Percentiles rank a stretch among this genome's conserved stretches.
phyloP scores from a whole-genome alignment of 2,888 invertebrate genomes.

The Drosophila pseudotalamancana region DNA sequence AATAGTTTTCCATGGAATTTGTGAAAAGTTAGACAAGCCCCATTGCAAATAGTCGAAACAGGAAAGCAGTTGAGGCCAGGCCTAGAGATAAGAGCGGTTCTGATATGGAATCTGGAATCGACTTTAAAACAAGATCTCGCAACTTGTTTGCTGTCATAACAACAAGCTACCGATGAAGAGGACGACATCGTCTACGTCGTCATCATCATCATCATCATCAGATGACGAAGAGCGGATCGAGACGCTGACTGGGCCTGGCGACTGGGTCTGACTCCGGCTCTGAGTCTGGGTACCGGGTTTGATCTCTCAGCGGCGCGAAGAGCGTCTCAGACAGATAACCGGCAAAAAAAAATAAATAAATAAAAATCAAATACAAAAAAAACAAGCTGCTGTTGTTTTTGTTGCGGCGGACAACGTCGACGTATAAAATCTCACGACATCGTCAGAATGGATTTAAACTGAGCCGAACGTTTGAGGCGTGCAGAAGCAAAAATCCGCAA shows the following conservation, averaged over 20 bases:
- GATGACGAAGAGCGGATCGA: slow-evolving; percentile 29
- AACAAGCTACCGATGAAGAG: slow-evolving; percentile 56
- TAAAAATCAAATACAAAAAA: slow-evolving; percentile 25
- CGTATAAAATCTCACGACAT: slow-evolving; percentile 81
- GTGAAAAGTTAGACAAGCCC: slow-evolving; percentile 3
- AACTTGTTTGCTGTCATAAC: slow-evolving; percentile 74
- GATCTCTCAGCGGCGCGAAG: slow-evolving; percentile 8
- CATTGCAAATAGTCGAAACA: slow-evolving; percentile 13
- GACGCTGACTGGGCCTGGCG: slow-evolving; percentile 7
- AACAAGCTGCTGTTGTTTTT: slow-evolving; percentile 10
- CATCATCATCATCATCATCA: slow-evolving; percentile 1
- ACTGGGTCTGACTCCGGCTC: too few species aligned
- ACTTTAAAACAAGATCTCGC: slow-evolving; percentile 62
- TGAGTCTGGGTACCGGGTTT: too few species aligned
- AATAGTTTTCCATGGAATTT: slow-evolving; percentile 33
- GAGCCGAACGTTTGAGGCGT: slow-evolving; percentile 77
- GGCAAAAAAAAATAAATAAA: slow-evolving; percentile 57
- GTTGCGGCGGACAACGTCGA: slow-evolving; percentile 10
- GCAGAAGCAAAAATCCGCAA: slow-evolving; percentile 61
- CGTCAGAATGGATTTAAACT: slow-evolving; percentile 82
- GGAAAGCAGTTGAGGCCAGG: slow-evolving; percentile 37
- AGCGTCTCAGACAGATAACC: slow-evolving; percentile 44
- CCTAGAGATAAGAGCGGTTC: slow-evolving; percentile 17
- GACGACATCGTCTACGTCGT: slow-evolving; percentile 22
- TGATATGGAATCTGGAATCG: slow-evolving; percentile 22